Percentiles rank a stretch among this genome's conserved stretches.
Evolutionary conservation across 2,888 invertebrate genomes (phyloP).

Genomic region (Incurvaria masculella): DNA sequence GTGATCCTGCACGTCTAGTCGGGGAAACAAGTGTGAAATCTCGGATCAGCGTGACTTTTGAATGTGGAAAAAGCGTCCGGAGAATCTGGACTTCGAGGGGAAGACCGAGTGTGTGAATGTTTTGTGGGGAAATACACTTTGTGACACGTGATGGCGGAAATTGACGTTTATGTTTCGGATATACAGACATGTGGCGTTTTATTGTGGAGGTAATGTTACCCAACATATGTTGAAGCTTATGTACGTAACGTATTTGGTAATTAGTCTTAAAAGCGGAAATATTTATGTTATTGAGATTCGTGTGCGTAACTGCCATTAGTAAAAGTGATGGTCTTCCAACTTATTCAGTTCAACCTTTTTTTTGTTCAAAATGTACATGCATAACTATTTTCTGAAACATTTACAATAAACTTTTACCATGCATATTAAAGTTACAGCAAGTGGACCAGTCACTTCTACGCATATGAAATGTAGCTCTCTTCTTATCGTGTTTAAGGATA

Average conservation of each 20-base stretch:
- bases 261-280: not conserved
- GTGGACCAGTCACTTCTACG: not conserved
- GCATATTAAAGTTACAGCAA: not conserved
- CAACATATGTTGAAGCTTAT: not conserved
- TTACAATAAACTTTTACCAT: not conserved
- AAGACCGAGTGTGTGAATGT: not conserved
- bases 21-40: too few species aligned
- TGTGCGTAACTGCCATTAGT: too few species aligned
- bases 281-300: too few species aligned
- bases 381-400: slow-evolving; percentile 4
- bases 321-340: too few species aligned
- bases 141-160: not conserved
- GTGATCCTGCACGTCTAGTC: too few species aligned
- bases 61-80: too few species aligned
- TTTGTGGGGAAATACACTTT: too few species aligned
- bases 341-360: slow-evolving; percentile 5
- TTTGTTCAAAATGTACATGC: slow-evolving; percentile 6
- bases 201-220: not conserved
- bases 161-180: not conserved
- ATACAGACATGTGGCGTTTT: not conserved
- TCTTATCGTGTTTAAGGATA: slow-evolving; percentile 38
- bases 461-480: slow-evolving; percentile 35
- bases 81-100: too few species aligned
- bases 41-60: too few species aligned
- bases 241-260: not conserved